Percentiles rank a stretch among this genome's conserved stretches.
Conservation (phyloP, 2,888 invertebrate species). For the Cecidostiba fungosa region DNA sequence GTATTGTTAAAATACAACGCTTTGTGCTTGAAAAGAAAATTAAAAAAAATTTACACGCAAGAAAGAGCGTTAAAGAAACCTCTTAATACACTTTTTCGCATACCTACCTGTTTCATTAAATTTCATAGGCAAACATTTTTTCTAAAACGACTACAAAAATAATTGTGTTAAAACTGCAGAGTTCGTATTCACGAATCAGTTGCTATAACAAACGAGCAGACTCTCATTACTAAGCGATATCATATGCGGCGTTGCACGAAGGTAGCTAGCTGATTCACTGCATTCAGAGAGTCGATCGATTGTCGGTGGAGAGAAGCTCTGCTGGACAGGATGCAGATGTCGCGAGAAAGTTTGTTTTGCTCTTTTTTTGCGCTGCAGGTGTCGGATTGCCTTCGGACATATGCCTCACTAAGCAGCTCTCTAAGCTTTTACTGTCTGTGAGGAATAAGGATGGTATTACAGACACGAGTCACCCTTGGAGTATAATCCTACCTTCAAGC, state of each 20-base stretch:
- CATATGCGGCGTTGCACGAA: background rate
- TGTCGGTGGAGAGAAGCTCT: background rate
- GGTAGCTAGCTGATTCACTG: background rate
- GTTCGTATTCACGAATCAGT: background rate
- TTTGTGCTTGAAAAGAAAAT: no score
- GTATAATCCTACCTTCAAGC: constrained; percentile 19
- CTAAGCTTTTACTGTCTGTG: background rate
- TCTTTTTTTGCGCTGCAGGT: constrained; percentile 16
- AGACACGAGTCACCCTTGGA: constrained; percentile 1
- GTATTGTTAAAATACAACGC: no score
- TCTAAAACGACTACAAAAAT: no score
- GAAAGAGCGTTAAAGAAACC: no score
- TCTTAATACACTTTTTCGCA: no score
- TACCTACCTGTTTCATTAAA: no score
- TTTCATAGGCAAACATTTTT: no score
- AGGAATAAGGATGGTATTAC: constrained; percentile 55
- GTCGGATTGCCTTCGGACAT: constrained; percentile 19
- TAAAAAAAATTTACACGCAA: no score
- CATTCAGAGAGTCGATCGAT: background rate
- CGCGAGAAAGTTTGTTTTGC: constrained; percentile 11
- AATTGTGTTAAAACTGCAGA: no score
- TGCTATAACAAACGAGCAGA: background rate
- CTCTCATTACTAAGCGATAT: background rate
- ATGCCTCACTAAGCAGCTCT: constrained; percentile 39
- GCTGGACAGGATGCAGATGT: constrained; percentile 34